Conservation (phyloP, 1,140 invertebrate genomes). For the Drosophila yakuba region DNA sequence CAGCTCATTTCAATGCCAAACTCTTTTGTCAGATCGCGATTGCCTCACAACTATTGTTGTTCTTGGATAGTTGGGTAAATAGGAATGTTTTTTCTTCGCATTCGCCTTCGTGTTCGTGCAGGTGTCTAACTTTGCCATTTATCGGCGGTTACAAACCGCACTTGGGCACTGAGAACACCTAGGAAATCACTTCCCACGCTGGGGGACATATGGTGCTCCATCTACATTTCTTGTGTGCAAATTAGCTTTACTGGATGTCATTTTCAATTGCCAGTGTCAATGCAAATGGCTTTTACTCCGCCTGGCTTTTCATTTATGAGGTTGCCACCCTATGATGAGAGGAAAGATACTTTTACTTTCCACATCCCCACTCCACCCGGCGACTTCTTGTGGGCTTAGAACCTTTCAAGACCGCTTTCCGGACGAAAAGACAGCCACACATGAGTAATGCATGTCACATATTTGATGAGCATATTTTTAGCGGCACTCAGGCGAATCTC, state of each 20-base stretch:
- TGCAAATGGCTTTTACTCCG: constrained; percentile 20
- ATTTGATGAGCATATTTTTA: constrained; percentile 30
- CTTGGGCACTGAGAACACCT: constrained; percentile 32
- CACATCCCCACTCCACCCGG: background rate
- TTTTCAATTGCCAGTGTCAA: constrained; percentile 30
- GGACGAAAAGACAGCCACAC: constrained; percentile 2
- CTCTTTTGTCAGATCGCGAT: constrained; percentile 44
- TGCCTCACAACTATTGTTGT: constrained; percentile 43
- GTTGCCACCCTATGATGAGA: constrained; percentile 11
- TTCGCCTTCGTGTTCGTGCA: constrained; percentile 28
- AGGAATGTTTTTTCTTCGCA: constrained; percentile 16
- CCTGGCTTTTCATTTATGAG: constrained; percentile 19
- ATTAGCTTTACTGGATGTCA: constrained; percentile 42
- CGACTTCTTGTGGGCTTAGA: background rate
- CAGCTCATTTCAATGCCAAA: constrained; percentile 49
- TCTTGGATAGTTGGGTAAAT: constrained; percentile 37
- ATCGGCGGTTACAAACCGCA: constrained; percentile 17
- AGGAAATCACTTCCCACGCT: constrained; percentile 42
- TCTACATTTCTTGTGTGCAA: constrained; percentile 36
- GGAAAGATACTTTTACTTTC: constrained; percentile 29
- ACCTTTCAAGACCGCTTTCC: constrained; percentile 16
- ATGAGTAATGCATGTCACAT: background rate
- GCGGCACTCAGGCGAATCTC: constrained; percentile 39
- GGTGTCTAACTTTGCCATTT: constrained; percentile 68
- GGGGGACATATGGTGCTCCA: constrained; percentile 18